These are phyloP conservation scores for Chloroceryle inda DNA, from an alignment of 2,797 vertebrate genomes.

Conservation along the genomic window DNA sequence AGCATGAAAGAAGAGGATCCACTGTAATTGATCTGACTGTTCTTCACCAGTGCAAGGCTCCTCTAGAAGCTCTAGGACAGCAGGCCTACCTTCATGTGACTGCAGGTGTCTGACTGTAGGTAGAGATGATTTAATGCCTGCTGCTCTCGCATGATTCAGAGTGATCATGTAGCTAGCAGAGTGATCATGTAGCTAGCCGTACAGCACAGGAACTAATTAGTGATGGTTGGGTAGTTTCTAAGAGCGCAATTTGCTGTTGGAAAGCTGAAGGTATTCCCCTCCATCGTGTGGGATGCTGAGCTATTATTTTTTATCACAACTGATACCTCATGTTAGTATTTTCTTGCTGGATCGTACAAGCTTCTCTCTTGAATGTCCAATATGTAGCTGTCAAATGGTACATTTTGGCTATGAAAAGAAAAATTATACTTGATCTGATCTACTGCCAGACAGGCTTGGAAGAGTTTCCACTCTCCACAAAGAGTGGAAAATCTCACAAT, in stretches of 20 bases:
- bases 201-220: background rate
- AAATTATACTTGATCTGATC: background rate
- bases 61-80: background rate
- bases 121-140: background rate
- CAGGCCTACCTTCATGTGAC: background rate
- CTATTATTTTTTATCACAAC: background rate
- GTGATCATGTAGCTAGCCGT: background rate
- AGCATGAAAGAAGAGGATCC: background rate
- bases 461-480: background rate
- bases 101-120: background rate
- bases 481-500: background rate
- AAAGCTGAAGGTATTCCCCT: background rate
- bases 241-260: background rate
- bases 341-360: background rate
- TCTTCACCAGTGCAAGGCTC: background rate
- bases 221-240: background rate
- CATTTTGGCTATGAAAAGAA: background rate
- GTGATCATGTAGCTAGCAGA: background rate
- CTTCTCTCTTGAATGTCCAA: background rate
- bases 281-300: background rate
- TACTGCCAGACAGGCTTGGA: conserved; percentile 1
- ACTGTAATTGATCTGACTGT: background rate
- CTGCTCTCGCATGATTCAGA: background rate
- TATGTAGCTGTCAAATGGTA: background rate
- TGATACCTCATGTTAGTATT: background rate